phyloP scores from a whole-genome alignment of 2,888 invertebrate species.

The Heliconius erato region DNA sequence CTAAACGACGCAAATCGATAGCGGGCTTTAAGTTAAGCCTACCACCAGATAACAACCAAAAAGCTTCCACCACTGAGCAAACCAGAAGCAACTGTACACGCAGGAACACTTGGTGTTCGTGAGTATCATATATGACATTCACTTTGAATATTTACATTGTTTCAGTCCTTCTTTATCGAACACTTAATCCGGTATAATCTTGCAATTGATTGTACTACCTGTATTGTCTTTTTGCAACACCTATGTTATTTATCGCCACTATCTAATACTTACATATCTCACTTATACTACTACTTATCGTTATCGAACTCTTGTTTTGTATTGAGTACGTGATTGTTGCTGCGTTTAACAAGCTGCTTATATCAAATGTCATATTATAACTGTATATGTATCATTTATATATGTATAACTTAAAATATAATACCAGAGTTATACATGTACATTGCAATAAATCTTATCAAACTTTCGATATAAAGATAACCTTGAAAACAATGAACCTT shows the following conservation, averaged over 20 bases:
- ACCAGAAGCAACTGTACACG: constrained; percentile 72
- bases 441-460: constrained; percentile 20
- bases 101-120: constrained; percentile 85
- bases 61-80: constrained; percentile 65
- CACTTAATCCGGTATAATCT: constrained; percentile 39
- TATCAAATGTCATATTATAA: not conserved
- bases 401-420: not conserved
- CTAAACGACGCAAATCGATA: constrained; percentile 81
- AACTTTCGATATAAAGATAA: constrained; percentile 32
- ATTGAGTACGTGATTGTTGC: constrained; percentile 61
- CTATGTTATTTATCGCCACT: constrained; percentile 59
- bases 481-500: constrained; percentile 39
- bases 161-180: constrained; percentile 35
- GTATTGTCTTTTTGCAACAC: constrained; percentile 45
- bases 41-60: constrained; percentile 68
- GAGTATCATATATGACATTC: constrained; percentile 51
- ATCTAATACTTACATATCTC: constrained; percentile 63
- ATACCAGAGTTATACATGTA: not conserved
- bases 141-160: constrained; percentile 26
- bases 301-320: constrained; percentile 58
- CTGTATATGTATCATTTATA: not conserved
- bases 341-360: constrained; percentile 53
- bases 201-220: constrained; percentile 38
- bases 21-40: constrained; percentile 78
- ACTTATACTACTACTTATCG: too few species aligned